A percentile compares a stretch with the other conserved stretches of the same genome.
Conservation (phyloP, 2,113 vertebrate genomes). For the Cricetomys ansorgei region DNA sequence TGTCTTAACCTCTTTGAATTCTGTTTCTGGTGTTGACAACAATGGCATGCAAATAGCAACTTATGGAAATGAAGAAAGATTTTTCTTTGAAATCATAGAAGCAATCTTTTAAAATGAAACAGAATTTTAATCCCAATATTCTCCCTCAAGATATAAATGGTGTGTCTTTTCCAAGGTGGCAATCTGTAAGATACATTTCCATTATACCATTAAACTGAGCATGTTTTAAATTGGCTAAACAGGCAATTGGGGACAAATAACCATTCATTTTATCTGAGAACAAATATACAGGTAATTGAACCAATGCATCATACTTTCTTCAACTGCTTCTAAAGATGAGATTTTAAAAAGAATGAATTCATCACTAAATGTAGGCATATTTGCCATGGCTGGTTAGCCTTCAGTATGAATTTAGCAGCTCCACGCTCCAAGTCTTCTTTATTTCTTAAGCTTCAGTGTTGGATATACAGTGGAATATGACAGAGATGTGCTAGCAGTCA, state of each 20-base stretch:
- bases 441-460: not conserved
- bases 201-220: not conserved
- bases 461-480: not conserved
- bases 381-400: not conserved
- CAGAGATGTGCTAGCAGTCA: not conserved
- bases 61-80: not conserved
- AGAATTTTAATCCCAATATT: slow-evolving; percentile 23
- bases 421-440: not conserved
- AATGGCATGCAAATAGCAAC: not conserved
- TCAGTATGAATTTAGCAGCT: not conserved
- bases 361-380: not conserved
- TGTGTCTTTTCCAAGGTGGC: not conserved
- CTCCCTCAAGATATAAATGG: not conserved
- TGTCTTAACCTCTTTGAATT: not conserved
- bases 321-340: not conserved
- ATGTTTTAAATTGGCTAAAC: not conserved
- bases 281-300: not conserved
- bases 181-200: not conserved
- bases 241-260: not conserved
- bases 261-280: not conserved
- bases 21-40: not conserved
- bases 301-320: not conserved
- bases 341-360: not conserved
- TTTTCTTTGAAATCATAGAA: not conserved
- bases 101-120: not conserved